Percentiles rank a stretch among this genome's conserved stretches.
These are phyloP conservation scores for Scaptomyza polygonia DNA, from an alignment of 2,888 invertebrate genomes.

Conservation along the genomic window DNA sequence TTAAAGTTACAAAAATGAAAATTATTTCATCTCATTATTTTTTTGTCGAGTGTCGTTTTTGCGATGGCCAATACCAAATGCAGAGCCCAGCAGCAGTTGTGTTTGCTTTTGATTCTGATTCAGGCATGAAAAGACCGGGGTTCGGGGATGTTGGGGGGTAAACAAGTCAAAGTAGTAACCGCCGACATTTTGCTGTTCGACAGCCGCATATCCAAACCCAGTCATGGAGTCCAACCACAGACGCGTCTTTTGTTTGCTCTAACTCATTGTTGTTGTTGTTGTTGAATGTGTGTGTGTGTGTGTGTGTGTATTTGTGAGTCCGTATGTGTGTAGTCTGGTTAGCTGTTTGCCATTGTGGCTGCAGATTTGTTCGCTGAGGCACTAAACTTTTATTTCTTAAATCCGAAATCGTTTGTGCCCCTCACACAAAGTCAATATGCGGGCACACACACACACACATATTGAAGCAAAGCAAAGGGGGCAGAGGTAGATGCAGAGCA, in stretches of 20 bases:
- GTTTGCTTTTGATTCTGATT: constrained; percentile 19
- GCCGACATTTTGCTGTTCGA: constrained; percentile 69
- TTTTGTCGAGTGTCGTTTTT: constrained; percentile 4
- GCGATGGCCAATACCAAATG: constrained; percentile 2
- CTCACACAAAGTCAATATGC: constrained; percentile 76
- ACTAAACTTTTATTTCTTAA: constrained; percentile 79
- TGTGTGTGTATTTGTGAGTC: constrained; percentile 23
- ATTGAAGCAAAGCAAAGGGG: not conserved
- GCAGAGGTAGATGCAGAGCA: not conserved
- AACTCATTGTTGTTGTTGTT: constrained; percentile 46
- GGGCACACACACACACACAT: constrained; percentile 57
- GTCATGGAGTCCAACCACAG: constrained; percentile 58
- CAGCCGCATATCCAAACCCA: constrained; percentile 32
- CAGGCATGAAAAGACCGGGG: not conserved
- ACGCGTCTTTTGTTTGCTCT: constrained; percentile 81
- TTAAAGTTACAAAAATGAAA: no score
- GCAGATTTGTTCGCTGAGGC: constrained; percentile 76
- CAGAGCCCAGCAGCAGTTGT: constrained; percentile 20
- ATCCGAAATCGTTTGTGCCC: constrained; percentile 76
- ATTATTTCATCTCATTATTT: not conserved
- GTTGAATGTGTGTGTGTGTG: constrained; percentile 6
- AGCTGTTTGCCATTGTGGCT: constrained; percentile 70
- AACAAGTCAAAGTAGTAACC: constrained; percentile 73
- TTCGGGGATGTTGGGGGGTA: constrained; percentile 24
- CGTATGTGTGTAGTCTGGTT: constrained; percentile 45